These are phyloP conservation scores for Cheumatopsyche charites DNA, from an alignment of 1,140 invertebrate species.

Conservation along the genomic window DNA sequence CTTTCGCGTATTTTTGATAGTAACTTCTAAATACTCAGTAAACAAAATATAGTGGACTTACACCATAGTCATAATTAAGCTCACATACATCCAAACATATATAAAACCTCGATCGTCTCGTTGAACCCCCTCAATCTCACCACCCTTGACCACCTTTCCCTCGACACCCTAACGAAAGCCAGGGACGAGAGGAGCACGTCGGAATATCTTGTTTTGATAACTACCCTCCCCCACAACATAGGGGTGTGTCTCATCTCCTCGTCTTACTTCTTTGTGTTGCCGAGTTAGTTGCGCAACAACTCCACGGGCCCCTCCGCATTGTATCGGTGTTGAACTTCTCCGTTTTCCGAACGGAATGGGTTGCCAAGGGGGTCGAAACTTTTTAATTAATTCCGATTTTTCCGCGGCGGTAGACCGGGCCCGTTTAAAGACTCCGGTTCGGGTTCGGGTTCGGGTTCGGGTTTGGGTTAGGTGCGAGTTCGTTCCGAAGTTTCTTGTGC, in stretches of 20 bases:
- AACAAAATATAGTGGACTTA: too few species aligned
- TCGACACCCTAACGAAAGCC: slow-evolving; percentile 29
- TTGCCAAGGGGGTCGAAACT: slow-evolving; percentile 36
- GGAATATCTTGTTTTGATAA: slow-evolving; percentile 48
- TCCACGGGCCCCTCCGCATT: slow-evolving; percentile 7
- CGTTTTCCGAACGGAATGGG: not conserved
- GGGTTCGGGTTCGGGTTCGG: not conserved
- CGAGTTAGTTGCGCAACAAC: slow-evolving; percentile 26
- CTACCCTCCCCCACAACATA: slow-evolving; percentile 24
- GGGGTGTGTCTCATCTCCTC: not conserved
- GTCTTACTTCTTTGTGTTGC: slow-evolving; percentile 9
- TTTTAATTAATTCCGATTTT: slow-evolving; percentile 49
- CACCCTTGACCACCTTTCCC: not conserved
- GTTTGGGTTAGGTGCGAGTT: not conserved
- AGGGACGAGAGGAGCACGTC: slow-evolving; percentile 3
- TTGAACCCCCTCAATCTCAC: not conserved
- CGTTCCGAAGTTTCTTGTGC: not conserved
- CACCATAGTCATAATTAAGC: too few species aligned
- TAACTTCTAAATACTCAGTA: too few species aligned
- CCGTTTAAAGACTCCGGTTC: slow-evolving; percentile 15
- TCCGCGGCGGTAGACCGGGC: slow-evolving; percentile 5
- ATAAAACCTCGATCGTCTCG: slow-evolving; percentile 19
- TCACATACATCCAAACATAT: too few species aligned
- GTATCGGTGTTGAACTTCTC: not conserved
- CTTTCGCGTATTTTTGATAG: too few species aligned